phyloP scores from a whole-genome alignment of 1,140 invertebrate genomes.

The Drosophila equinoxialis region DNA sequence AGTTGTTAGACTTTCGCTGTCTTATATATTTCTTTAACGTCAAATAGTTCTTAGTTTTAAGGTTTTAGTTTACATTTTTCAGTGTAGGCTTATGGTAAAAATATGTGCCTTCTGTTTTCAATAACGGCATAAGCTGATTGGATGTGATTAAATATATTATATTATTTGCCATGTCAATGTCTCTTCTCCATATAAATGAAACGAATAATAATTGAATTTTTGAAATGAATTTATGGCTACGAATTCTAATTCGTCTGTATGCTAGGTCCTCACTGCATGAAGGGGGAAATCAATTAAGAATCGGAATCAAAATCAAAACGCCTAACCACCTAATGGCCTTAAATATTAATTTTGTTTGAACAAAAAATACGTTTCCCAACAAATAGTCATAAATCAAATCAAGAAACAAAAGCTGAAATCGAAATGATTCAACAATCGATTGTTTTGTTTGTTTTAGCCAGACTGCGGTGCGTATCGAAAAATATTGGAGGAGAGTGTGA shows the following conservation, averaged over 20 bases:
- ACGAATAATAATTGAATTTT: conserved; percentile 4
- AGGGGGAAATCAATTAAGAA: conserved; percentile 5
- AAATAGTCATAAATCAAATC: conserved; percentile 16
- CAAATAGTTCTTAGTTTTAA: no score
- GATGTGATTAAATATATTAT: conserved; percentile 7
- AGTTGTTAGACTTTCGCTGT: no score
- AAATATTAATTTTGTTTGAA: conserved; percentile 20
- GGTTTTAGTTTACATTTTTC: neutral
- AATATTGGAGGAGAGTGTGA: neutral
- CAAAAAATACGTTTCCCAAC: conserved; percentile 8
- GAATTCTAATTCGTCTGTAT: neutral
- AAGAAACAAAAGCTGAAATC: conserved; percentile 18
- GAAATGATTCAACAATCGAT: conserved; percentile 18
- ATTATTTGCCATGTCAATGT: neutral
- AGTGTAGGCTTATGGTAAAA: conserved; percentile 6
- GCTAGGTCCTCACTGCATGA: neutral
- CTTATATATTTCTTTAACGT: no score
- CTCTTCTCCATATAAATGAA: neutral
- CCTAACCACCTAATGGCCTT: conserved; percentile 6
- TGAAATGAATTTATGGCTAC: conserved; percentile 2
- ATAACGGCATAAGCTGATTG: conserved; percentile 9
- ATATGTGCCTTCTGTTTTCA: neutral
- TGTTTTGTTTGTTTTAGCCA: conserved; percentile 11
- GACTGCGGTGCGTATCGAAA: neutral
- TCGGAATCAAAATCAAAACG: neutral